These are phyloP conservation scores for Oryzias javanicus DNA, from an alignment of 2,113 vertebrate genomes.

Conservation along the genomic window DNA sequence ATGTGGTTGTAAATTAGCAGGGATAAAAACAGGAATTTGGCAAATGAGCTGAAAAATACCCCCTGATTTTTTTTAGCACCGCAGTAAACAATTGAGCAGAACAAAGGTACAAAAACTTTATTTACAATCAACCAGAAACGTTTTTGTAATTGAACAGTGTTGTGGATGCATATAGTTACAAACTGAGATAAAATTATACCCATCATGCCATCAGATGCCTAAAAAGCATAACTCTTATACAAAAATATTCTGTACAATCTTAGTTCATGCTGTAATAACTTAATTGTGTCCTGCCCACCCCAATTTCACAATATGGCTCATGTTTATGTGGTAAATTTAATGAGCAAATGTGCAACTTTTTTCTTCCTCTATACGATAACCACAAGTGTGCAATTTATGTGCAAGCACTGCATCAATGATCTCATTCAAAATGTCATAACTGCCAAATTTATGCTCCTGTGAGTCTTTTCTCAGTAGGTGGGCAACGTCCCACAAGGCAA, in stretches of 20 bases:
- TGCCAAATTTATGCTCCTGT: neutral
- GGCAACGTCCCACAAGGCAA: conserved; percentile 2
- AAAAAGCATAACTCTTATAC: too few relatives aligned
- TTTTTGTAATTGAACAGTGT: too few relatives aligned
- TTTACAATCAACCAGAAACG: too few relatives aligned
- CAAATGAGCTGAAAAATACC: conserved; percentile 49
- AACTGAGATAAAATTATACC: too few relatives aligned
- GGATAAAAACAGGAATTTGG: conserved; percentile 58
- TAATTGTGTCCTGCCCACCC: neutral
- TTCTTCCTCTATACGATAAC: too few relatives aligned
- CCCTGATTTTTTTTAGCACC: conserved; percentile 18
- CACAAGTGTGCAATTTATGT: neutral
- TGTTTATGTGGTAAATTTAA: too few relatives aligned
- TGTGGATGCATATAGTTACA: too few relatives aligned
- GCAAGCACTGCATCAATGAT: too few relatives aligned
- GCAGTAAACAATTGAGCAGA: neutral
- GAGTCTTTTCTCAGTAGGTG: conserved; percentile 10
- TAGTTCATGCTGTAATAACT: neutral
- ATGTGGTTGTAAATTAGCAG: conserved; percentile 43
- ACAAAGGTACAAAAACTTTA: neutral
- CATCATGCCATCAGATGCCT: too few relatives aligned
- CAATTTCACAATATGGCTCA: neutral
- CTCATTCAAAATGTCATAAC: neutral
- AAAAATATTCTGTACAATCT: neutral
- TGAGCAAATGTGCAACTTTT: too few relatives aligned